Conservation (phyloP, 2,113 vertebrate species). For the Brachyistius frenatus region DNA sequence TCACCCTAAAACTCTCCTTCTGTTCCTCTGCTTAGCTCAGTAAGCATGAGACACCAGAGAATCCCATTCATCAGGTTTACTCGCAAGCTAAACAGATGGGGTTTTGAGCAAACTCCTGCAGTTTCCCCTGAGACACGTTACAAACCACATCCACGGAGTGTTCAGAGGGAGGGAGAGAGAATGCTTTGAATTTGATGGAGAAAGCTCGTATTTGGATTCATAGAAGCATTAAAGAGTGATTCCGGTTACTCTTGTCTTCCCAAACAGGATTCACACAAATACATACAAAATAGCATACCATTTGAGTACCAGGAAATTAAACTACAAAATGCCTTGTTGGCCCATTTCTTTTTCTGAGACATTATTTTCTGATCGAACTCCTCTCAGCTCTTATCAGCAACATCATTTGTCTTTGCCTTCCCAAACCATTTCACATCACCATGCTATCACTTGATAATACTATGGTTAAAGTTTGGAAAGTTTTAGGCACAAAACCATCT, state of each 20-base stretch:
- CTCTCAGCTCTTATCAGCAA: too few relatives aligned
- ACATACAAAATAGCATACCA: neutral
- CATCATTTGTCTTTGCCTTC: constrained; percentile 3
- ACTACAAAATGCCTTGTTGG: neutral
- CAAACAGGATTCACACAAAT: constrained; percentile 6
- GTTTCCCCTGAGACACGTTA: constrained; percentile 70
- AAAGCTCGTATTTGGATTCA: constrained; percentile 39
- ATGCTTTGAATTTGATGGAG: constrained; percentile 24
- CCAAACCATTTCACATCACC: neutral
- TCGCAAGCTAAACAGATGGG: constrained; percentile 78
- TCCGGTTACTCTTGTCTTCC: constrained; percentile 8
- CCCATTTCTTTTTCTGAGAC: too few relatives aligned
- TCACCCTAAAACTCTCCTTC: constrained; percentile 52
- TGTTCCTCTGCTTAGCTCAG: constrained; percentile 62
- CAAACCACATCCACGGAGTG: constrained; percentile 65
- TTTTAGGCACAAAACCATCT: neutral
- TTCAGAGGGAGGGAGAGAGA: constrained; percentile 9
- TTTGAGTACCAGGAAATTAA: neutral
- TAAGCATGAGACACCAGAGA: constrained; percentile 65
- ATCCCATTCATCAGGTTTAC: constrained; percentile 78
- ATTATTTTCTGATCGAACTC: too few relatives aligned
- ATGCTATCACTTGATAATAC: neutral
- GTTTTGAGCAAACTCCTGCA: constrained; percentile 71
- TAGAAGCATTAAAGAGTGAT: constrained; percentile 29
- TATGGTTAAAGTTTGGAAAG: neutral